Conservation (phyloP, 2,888 invertebrate species). For the Pelosia muscerda region DNA sequence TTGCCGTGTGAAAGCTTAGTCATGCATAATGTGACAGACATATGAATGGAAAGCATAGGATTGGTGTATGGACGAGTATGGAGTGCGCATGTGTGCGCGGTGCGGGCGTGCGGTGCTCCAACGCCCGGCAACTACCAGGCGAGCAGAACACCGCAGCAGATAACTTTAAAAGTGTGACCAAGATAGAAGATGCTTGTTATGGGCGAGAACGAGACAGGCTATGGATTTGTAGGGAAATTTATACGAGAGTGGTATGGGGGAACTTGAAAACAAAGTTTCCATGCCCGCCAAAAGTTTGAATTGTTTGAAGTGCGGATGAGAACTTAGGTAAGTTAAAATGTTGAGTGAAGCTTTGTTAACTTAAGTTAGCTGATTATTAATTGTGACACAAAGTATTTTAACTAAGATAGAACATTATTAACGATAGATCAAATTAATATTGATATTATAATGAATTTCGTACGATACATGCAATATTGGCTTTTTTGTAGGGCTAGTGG, state of each 20-base stretch:
- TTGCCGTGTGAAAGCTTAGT: neutral
- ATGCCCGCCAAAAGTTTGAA: constrained; percentile 7
- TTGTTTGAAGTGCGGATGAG: too few species aligned
- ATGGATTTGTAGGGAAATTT: constrained; percentile 25
- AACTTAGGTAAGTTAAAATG: too few species aligned
- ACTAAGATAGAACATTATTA: too few species aligned
- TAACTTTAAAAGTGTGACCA: constrained; percentile 27
- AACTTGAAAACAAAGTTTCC: constrained; percentile 14
- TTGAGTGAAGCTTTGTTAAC: too few species aligned
- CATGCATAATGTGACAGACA: constrained; percentile 27
- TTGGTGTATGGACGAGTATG: constrained; percentile 48
- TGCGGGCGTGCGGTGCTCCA: constrained; percentile 82
- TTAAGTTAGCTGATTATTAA: too few species aligned
- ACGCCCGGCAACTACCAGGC: constrained; percentile 83
- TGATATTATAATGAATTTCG: too few species aligned
- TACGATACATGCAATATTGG: too few species aligned
- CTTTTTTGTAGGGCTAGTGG: too few species aligned
- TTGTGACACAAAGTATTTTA: too few species aligned
- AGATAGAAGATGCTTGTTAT: constrained; percentile 20
- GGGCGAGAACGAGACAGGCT: constrained; percentile 26
- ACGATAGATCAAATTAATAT: too few species aligned
- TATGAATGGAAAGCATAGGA: constrained; percentile 52
- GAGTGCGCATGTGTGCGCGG: constrained; percentile 84
- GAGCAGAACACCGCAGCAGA: constrained; percentile 57
- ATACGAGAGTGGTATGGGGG: constrained; percentile 24